Base-by-base conservation (phyloP, 2,888 invertebrate genomes). In the Cyrtodaria siliqua region DNA sequence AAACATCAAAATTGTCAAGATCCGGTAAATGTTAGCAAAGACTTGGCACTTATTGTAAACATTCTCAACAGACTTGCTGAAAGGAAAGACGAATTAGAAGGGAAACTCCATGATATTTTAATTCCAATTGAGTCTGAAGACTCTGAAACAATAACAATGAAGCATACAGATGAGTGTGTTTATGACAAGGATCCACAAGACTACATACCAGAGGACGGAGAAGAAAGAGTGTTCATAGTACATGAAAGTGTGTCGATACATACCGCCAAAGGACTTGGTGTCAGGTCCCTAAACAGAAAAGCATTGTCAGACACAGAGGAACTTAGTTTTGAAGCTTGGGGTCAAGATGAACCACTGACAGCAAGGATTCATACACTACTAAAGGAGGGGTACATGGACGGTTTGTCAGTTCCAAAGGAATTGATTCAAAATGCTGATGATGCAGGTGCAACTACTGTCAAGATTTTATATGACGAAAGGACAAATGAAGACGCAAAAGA, bases 271-370 rank as follows among this genome's bases (percentile, higher is more conserved):
- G 62, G 69, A 16, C 75, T 91, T 14, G 82, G 84, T 24, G 88
- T 89, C n/a, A 84, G 82, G 2, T 85, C 90, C 8, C 60, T 89
- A 14, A 86, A 85, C 67, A 82, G 82, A 18, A 63, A 69, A 53
- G 20, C 87, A 69, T 55, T 89, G 16, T 50, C 50, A 26, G 84
- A 86, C 60, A 86, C 86, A 16, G 74, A 78, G 26, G 57, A 23
- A 9, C 42, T 80, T n/a, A n/a, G n/a, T n/a, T n/a, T n/a, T n/a
- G n/a, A n/a, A n/a, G n/a, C n/a, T n/a, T n/a, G n/a, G n/a, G n/a
- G n/a, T n/a, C n/a, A n/a, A n/a, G n/a, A n/a, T n/a, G n/a, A n/a
- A n/a, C n/a, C n/a, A n/a, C n/a, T n/a, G n/a, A n/a, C n/a, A n/a
- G n/a, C n/a, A n/a, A n/a, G n/a, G n/a, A n/a, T n/a, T n/a, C n/a